These are phyloP conservation scores for Nixonia krombeini DNA, from an alignment of 1,140 invertebrate species.

Conservation along the genomic window DNA sequence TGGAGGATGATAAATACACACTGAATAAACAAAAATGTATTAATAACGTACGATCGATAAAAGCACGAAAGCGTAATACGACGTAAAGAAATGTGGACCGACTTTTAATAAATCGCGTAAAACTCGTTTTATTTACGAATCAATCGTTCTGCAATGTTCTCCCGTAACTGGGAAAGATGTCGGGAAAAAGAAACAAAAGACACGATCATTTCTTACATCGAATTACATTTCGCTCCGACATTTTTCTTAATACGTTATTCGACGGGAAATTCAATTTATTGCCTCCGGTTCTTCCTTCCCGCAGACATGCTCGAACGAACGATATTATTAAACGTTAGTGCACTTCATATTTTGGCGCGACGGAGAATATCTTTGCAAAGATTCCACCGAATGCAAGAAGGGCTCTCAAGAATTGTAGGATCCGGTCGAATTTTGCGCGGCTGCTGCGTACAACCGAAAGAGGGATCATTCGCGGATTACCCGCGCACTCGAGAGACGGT, in stretches of 20 bases:
- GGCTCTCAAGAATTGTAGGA: constrained; percentile 36
- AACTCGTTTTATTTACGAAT: background rate
- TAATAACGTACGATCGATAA: too few relatives aligned
- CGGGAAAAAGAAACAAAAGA: constrained; percentile 29
- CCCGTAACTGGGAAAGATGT: constrained; percentile 18
- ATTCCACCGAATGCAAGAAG: constrained; percentile 27
- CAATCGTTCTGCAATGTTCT: background rate
- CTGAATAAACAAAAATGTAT: constrained; percentile 28
- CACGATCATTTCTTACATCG: constrained; percentile 41
- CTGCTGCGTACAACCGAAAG: background rate
- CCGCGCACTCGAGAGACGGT: background rate
- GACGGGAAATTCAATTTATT: constrained; percentile 48
- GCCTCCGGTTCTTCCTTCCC: constrained; percentile 26
- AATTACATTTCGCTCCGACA: constrained; percentile 38
- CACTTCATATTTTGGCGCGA: constrained; percentile 39
- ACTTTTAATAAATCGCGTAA: too few relatives aligned
- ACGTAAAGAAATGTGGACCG: too few relatives aligned
- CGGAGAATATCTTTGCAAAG: constrained; percentile 39
- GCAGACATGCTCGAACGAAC: constrained; percentile 41
- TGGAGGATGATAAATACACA: constrained; percentile 47
- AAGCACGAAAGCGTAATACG: background rate
- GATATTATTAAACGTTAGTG: constrained; percentile 48
- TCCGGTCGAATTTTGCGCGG: constrained; percentile 35
- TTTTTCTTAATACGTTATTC: constrained; percentile 43
- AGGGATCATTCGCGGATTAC: background rate